phyloP scores from a whole-genome alignment of 2,797 vertebrate species.

The Pseudochaenichthys georgianus region DNA sequence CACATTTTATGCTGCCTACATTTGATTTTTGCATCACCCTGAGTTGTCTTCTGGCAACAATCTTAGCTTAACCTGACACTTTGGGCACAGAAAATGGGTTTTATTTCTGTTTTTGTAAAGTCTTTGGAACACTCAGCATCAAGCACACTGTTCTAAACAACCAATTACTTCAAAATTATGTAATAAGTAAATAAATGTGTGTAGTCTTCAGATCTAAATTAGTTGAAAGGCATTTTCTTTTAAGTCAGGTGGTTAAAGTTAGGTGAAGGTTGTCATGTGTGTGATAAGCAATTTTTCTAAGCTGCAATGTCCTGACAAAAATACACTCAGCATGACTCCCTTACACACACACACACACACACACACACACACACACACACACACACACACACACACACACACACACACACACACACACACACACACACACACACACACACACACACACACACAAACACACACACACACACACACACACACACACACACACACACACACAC shows the following conservation, averaged over 20 bases:
- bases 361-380: constrained; percentile 2
- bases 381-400: too few species aligned
- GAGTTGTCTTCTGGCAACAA: background rate
- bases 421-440: background rate
- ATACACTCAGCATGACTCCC: background rate
- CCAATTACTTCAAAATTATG: background rate
- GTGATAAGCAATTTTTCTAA: constrained; percentile 25
- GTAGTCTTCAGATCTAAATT: too few species aligned
- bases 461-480: constrained; percentile 11
- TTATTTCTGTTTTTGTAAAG: constrained; percentile 4
- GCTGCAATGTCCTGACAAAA: constrained; percentile 13
- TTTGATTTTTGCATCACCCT: background rate
- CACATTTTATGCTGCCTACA: background rate
- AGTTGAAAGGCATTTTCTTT: background rate
- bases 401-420: too few species aligned
- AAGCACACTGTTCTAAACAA: background rate
- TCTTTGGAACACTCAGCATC: background rate
- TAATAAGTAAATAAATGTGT: too few species aligned
- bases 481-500: too few species aligned
- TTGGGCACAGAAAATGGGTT: background rate
- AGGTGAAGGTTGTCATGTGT: background rate
- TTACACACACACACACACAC: constrained; percentile 1
- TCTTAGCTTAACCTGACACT: background rate
- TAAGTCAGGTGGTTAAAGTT: background rate
- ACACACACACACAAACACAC: constrained; percentile 6